Base-by-base conservation (phyloP, 2,888 invertebrate genomes). In the Furcula furcula region DNA sequence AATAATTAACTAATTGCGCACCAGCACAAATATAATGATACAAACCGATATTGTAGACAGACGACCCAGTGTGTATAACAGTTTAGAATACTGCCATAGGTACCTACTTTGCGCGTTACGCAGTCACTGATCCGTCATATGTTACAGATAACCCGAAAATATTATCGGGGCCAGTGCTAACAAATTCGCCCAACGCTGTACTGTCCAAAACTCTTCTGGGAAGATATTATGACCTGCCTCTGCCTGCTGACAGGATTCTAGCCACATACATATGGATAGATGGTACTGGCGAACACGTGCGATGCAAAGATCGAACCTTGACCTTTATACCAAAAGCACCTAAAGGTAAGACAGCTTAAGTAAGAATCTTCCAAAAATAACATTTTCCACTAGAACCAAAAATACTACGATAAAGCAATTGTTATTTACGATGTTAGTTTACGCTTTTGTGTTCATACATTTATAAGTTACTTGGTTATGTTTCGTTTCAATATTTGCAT, bases 261-360 rank as follows among this genome's bases (percentile, higher is more conserved):
- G 97, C 95, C 23, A 96, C 95, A 31, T 98, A 98, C 81, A 91
- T 98, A 34, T 98, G 98, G 98, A 96, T 98, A 61, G 98, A 98
- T 71, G 98, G 98, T 15, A 94, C 95, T 11, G 97, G 96, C 12
- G 97, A 97, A 76, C 92, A 94, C 65, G 68, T 97, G 33, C 91
- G 97, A 41, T 94, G 94, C 83, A 98, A 98, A 81, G 97, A 97
- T 46, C 91, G 96, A 47, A 98, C 98, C 0, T 74, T 97, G 44
- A 93, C 94, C 71, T 95, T 94, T 65, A 91, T 95, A 50, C 97
- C 97, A 2, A 92, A 91, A 50, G 83, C 88, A 51, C 92, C 95
- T 3, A 92, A 92, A 86, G 95, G 95, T 95, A 68, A 86, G 84
- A 53, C n/a, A 19, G 7, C 19, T n/a, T n/a, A n/a, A n/a, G n/a